Base-by-base conservation (phyloP, 2,113 vertebrate genomes). In the Engystomops pustulosus region DNA sequence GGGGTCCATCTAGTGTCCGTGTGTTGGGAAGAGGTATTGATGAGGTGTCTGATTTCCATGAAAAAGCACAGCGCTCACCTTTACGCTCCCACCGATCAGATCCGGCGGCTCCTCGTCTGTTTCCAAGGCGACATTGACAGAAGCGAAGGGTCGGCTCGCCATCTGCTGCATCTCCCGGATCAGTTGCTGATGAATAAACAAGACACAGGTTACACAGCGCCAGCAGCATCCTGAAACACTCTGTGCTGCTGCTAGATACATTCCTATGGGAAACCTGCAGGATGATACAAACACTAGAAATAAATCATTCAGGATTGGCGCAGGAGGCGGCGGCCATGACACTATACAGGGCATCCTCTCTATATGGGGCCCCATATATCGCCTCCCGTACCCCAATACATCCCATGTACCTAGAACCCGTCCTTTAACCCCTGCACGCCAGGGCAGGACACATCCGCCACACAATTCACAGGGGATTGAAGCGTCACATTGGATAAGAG, bases 111-210 rank as follows among this genome's bases (percentile, higher is more conserved):
- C 98, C 81, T 99, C 98, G 65, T 99, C 98, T 85, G 93, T 96
- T 94, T 99, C 98, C 94, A 99, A 94, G 93, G 97, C 98, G 86
- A 99, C 98, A 55, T 98, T 99, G 92, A 99, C 96, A 85, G 97
- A 98, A 89, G 98, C 98, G 83, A 99, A 99, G 88, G 98, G 98
- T 84, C 98, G 96, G 88, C 98, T 99, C 83, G 98, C 98, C 98
- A 99, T 99, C 95, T 99, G 98, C 86, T 99, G 98, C 98, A 99
- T 99, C 95, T 99, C 98, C 49, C 98, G 96, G 82, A 99, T 95
- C 79, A 99, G 96, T 99, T 99, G 98, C 98, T 99, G 86, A 34
- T 86, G 71, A 87, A 36, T 20, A 89, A 90, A 90, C 83, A 85
- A 86, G 92, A 67, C 41, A 12, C 0, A 23, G 79, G 41, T 86